Evolutionary conservation across 2,113 vertebrate species (phyloP).

Genomic region (Echinops telfairi): DNA sequence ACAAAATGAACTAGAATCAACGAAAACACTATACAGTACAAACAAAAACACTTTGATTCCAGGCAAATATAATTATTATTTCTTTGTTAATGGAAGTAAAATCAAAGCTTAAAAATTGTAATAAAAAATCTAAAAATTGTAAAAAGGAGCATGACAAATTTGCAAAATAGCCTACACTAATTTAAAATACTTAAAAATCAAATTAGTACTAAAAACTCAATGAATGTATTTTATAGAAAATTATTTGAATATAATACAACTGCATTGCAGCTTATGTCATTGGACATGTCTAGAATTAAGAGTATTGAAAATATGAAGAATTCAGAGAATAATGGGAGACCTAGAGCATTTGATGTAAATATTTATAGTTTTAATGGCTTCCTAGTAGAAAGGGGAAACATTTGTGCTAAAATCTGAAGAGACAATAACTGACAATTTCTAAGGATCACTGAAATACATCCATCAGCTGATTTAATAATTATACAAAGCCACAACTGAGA

Average conservation of each 20-base stretch:
- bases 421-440: neutral
- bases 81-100: constrained; percentile 4
- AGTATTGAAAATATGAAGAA: neutral
- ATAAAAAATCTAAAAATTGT: constrained; percentile 58
- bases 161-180: neutral
- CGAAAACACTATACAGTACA: neutral
- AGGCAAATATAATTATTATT: neutral
- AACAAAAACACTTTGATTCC: neutral
- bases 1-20: neutral
- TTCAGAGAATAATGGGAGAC: neutral
- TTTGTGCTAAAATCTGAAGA: neutral
- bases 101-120: neutral
- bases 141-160: neutral
- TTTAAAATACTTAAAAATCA: constrained; percentile 13
- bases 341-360: neutral
- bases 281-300: constrained; percentile 7
- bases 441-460: neutral
- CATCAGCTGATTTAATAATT: constrained; percentile 2
- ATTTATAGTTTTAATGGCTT: neutral
- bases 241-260: constrained; percentile 10
- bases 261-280: neutral
- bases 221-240: neutral
- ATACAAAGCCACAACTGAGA: neutral
- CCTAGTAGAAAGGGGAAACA: neutral
- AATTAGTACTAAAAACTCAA: constrained; percentile 1